These are phyloP conservation scores for Eubucco bourcierii DNA, from an alignment of 2,113 vertebrate species.

Conservation along the genomic window DNA sequence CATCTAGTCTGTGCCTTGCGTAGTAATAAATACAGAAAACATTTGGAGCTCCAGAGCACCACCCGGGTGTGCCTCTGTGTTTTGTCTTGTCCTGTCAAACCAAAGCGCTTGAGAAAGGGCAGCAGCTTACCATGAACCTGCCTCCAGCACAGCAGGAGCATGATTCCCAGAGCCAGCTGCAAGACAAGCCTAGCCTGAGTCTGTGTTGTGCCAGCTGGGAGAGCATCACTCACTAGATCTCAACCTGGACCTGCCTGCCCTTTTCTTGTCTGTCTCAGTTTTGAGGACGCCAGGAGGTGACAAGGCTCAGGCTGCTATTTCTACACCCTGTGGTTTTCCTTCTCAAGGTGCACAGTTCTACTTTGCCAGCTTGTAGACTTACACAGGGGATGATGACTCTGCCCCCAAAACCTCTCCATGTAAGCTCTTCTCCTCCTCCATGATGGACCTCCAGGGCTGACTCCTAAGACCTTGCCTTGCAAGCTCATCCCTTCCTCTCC, in stretches of 20 bases:
- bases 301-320: neutral
- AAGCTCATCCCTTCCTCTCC: neutral
- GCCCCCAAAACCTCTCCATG: neutral
- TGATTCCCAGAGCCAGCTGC: neutral
- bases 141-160: accelerated
- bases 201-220: neutral
- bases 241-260: neutral
- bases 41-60: neutral
- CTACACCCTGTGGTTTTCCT: neutral
- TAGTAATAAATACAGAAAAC: neutral
- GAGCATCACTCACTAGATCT: neutral
- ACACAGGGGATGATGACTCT: neutral
- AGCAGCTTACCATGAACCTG: neutral
- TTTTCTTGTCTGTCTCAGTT: neutral
- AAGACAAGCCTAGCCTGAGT: neutral
- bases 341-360: neutral
- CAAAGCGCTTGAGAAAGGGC: neutral
- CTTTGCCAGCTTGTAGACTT: neutral
- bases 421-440: neutral
- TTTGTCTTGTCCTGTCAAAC: neutral
- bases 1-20: neutral
- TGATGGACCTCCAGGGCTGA: neutral
- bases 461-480: neutral
- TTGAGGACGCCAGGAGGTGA: neutral
- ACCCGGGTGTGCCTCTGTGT: neutral